Evolutionary conservation across 2,888 invertebrate species (phyloP).

Genomic region (Lymantria monacha): DNA sequence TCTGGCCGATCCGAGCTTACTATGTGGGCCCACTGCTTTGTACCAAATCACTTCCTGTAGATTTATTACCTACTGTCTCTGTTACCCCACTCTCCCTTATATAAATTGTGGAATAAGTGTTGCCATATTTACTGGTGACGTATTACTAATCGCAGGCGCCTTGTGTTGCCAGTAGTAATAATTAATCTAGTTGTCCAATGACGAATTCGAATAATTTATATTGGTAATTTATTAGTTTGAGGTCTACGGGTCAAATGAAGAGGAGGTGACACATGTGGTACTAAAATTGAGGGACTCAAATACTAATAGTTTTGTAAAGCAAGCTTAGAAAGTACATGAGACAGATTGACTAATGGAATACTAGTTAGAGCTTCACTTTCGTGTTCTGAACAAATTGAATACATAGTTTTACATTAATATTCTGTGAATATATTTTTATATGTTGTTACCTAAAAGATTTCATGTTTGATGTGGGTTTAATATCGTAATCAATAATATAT

Average conservation of each 20-base stretch:
- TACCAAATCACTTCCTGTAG: constrained; percentile 77
- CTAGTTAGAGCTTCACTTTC: neutral
- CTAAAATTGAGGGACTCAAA: constrained; percentile 21
- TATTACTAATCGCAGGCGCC: constrained; percentile 75
- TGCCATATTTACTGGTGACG: constrained; percentile 81
- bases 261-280: constrained; percentile 46
- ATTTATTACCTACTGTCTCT: constrained; percentile 75
- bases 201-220: constrained; percentile 77
- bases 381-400: no score
- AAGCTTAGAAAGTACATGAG: neutral
- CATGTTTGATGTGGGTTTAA: no score
- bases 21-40: constrained; percentile 75
- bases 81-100: constrained; percentile 68
- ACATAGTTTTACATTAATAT: no score
- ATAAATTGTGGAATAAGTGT: constrained; percentile 80
- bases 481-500: no score
- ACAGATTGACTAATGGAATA: neutral
- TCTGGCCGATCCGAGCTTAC: constrained; percentile 73
- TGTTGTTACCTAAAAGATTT: no score
- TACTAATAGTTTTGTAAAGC: constrained; percentile 19
- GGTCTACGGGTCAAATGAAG: constrained; percentile 50
- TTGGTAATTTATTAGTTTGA: constrained; percentile 63
- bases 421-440: no score
- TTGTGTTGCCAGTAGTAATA: constrained; percentile 74
- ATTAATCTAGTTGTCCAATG: constrained; percentile 72